phyloP scores from a whole-genome alignment of 2,797 vertebrate species.

The Neostethus bicornis region DNA sequence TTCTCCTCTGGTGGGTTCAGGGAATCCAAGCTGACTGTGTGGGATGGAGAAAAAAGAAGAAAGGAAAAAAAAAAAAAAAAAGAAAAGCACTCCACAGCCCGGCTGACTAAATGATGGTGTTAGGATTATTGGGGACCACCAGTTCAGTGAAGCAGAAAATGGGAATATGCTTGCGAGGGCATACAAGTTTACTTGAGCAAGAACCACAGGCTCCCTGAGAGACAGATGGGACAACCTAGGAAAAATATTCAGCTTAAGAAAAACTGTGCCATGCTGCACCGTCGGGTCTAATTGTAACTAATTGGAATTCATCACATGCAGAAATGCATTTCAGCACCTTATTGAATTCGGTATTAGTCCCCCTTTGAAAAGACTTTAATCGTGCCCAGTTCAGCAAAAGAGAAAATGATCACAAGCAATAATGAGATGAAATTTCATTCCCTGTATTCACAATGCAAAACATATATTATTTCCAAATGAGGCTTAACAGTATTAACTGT shows the following conservation, averaged over 20 bases:
- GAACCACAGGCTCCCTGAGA: slow-evolving; percentile 61
- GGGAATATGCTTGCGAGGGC: slow-evolving; percentile 78
- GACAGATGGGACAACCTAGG: slow-evolving; percentile 57
- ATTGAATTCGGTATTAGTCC: slow-evolving; percentile 55
- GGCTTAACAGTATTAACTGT: slow-evolving; percentile 9
- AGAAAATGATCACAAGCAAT: slow-evolving; percentile 62
- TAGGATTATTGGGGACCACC: slow-evolving; percentile 81
- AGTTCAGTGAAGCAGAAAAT: slow-evolving; percentile 85
- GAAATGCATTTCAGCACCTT: slow-evolving; percentile 48
- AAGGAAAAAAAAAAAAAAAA: slow-evolving; percentile 31
- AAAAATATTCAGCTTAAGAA: slow-evolving; percentile 45
- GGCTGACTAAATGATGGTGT: slow-evolving; percentile 82
- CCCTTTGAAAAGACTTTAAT: slow-evolving; percentile 44
- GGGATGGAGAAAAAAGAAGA: slow-evolving; percentile 57
- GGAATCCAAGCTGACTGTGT: slow-evolving; percentile 66
- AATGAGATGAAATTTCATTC: slow-evolving; percentile 52
- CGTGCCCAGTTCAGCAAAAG: slow-evolving; percentile 32
- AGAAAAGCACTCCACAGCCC: slow-evolving; percentile 60
- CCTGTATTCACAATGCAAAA: slow-evolving; percentile 11
- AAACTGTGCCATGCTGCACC: slow-evolving; percentile 20
- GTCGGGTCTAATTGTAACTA: slow-evolving; percentile 63
- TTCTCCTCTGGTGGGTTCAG: slow-evolving; percentile 64
- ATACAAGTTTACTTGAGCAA: slow-evolving; percentile 69
- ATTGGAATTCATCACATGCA: slow-evolving; percentile 70
- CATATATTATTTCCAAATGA: too few relatives aligned